Evolutionary conservation across 2,888 invertebrate genomes (phyloP).

Genomic region (Argyresthia albistria): DNA sequence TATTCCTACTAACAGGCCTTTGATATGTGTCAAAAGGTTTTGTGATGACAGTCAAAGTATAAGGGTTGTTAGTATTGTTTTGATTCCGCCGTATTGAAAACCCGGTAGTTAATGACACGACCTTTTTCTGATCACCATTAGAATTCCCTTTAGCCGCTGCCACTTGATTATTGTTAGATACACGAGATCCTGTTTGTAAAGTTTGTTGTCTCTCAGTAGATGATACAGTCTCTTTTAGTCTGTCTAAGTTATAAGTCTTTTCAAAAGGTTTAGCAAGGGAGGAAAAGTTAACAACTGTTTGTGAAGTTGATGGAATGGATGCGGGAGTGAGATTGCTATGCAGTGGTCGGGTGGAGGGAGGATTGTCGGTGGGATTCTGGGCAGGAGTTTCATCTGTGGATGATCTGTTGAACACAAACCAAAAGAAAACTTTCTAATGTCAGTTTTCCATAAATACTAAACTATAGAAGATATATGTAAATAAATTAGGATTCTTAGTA

Average conservation of each 20-base stretch:
- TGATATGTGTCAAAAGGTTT: slow-evolving; percentile 39
- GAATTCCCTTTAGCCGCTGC: slow-evolving; percentile 32
- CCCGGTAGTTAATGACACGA: slow-evolving; percentile 57
- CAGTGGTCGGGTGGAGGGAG: slow-evolving; percentile 39
- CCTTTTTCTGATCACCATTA: slow-evolving; percentile 39
- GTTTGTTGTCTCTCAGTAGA: slow-evolving; percentile 42
- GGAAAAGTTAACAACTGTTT: slow-evolving; percentile 48
- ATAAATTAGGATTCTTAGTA: not conserved
- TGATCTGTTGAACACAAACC: slow-evolving; percentile 73
- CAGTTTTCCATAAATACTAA: slow-evolving; percentile 27
- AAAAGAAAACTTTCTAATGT: slow-evolving; percentile 60
- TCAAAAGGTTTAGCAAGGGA: slow-evolving; percentile 64
- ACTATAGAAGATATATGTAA: not conserved
- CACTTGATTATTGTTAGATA: slow-evolving; percentile 42
- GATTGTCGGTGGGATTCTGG: slow-evolving; percentile 31
- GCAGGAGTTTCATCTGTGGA: slow-evolving; percentile 64
- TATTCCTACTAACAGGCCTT: not conserved
- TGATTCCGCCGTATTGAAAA: slow-evolving; percentile 58
- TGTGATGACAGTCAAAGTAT: slow-evolving; percentile 56
- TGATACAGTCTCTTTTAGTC: slow-evolving; percentile 42
- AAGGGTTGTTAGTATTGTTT: slow-evolving; percentile 53
- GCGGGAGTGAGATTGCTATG: slow-evolving; percentile 29
- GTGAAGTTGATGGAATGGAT: slow-evolving; percentile 32
- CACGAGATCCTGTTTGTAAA: slow-evolving; percentile 18
- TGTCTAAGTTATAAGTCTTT: slow-evolving; percentile 54